Base-by-base conservation (phyloP, 1,140 invertebrate genomes). In the Adelges cooleyi region DNA sequence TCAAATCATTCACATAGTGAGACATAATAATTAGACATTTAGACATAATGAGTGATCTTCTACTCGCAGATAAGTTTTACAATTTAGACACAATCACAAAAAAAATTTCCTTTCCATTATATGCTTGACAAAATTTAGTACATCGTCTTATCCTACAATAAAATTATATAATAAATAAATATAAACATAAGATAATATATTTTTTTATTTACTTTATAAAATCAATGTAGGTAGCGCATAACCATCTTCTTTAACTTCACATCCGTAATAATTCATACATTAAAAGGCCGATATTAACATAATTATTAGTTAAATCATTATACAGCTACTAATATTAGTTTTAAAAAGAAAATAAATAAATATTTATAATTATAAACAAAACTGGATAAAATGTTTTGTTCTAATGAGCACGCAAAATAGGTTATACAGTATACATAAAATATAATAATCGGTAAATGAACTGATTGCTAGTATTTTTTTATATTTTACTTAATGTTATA, bases 21-120 rank as follows among this genome's bases (percentile, higher is more conserved):
- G 42, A 62, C 42, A 46, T 59, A 59, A 42, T 42, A 59, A 59
- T 59, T 59, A 56, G 38, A 56, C 53, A 42, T 59, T 62, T 20
- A 62, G 56, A 62, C 42, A 62, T 62, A 46, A 62, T 62, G 56
- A 62, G 56, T 48, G 56, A 62, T 62, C 56, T 62, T 62, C 42
- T 62, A 62, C 56, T 62, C 56, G 56, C 40, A 46, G 56, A 62
- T 48, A 46, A 62, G 56, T 62, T 62, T 62, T 62, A 62, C 42
- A 33, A 25, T 27, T 18, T 59, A 59, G 53, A 59, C 53, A 27
- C 23, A 27, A 59, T 59, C 3, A 44, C 40, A 56, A 44, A 44
- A 44, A 44, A 8, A 44, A 8, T 33, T 33, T 33, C 29, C 29
- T 11, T 33, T 33, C 29, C n/a, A 33, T 6, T 33, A 33, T 6